Conservation (phyloP, 1,140 invertebrate genomes). For the Batillaria attramentaria region DNA sequence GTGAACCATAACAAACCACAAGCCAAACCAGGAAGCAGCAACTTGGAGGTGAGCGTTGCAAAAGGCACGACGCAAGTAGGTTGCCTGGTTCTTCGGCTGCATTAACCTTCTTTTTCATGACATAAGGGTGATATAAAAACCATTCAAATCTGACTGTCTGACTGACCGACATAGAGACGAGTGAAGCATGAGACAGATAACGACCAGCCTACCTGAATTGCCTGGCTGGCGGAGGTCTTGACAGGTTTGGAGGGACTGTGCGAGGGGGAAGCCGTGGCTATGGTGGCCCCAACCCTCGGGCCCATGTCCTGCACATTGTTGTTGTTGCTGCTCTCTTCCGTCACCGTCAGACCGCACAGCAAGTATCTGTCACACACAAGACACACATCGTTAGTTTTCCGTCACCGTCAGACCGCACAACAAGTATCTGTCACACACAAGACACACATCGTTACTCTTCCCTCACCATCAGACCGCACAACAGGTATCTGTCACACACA, state of each 20-base stretch:
- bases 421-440: constrained; percentile 53
- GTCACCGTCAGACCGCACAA: constrained; percentile 66
- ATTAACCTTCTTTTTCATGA: too few species aligned
- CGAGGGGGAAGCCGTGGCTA: constrained; percentile 27
- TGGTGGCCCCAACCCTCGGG: constrained; percentile 30
- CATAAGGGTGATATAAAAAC: neutral
- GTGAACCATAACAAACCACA: too few species aligned
- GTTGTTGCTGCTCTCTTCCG: constrained; percentile 45
- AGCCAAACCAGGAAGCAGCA: too few species aligned
- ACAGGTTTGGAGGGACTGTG: constrained; percentile 35
- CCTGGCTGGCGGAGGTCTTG: constrained; percentile 55
- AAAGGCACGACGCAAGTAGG: too few species aligned
- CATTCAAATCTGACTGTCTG: neutral
- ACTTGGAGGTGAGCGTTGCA: too few species aligned
- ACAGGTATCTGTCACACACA: constrained; percentile 56
- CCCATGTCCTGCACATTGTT: too few species aligned
- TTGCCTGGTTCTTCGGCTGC: too few species aligned
- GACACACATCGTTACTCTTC: constrained; percentile 38
- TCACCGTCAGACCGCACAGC: constrained; percentile 66
- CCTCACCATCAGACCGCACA: constrained; percentile 67
- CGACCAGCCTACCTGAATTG: constrained; percentile 54
- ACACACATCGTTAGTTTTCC: too few species aligned
- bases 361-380: constrained; percentile 58
- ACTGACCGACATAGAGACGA: neutral
- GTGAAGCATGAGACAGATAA: neutral